These are phyloP conservation scores for Geodia barretti DNA, from an alignment of 37 sponge, comb jelly and placozoan genomes.

Conservation along the genomic window DNA sequence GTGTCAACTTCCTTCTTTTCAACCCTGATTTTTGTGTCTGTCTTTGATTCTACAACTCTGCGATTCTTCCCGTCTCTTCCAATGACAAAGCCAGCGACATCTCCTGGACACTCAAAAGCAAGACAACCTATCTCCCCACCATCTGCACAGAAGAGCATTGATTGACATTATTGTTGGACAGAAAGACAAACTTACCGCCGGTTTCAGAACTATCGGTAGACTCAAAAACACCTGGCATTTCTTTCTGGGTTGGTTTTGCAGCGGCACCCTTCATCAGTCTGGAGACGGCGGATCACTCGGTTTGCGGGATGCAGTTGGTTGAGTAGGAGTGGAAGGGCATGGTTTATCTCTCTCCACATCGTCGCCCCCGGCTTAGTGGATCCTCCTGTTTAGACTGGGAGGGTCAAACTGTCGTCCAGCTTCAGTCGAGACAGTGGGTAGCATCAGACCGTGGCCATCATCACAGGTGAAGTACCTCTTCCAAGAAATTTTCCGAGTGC, in stretches of 20 bases:
- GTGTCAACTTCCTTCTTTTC: background rate
- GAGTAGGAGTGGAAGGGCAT: too few species aligned
- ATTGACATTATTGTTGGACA: too few species aligned
- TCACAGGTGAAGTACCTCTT: slow-evolving; percentile 22
- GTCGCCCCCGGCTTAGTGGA: background rate
- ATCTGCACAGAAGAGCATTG: background rate
- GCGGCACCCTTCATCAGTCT: background rate
- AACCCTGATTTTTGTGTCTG: slow-evolving; percentile 57
- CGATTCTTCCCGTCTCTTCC: slow-evolving; percentile 78
- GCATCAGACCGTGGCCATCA: slow-evolving; percentile 7
- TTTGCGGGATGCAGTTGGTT: too few species aligned
- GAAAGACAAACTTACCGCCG: background rate
- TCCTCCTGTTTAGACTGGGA: background rate
- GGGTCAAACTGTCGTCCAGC: slow-evolving; percentile 23
- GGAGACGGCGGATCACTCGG: background rate
- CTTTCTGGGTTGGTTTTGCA: background rate
- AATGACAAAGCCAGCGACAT: slow-evolving; percentile 74
- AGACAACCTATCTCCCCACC: background rate
- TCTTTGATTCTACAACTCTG: slow-evolving; percentile 56
- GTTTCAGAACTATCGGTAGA: background rate
- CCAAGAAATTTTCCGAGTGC: too few species aligned
- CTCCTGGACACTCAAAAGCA: slow-evolving; percentile 35
- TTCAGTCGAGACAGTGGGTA: background rate
- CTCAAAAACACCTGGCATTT: background rate
- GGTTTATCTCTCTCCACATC: background rate